Evolutionary conservation across 2,888 invertebrate species (phyloP), one percentile per base, ranked within the genome.

Genomic region (Ferrisia virgata): DNA sequence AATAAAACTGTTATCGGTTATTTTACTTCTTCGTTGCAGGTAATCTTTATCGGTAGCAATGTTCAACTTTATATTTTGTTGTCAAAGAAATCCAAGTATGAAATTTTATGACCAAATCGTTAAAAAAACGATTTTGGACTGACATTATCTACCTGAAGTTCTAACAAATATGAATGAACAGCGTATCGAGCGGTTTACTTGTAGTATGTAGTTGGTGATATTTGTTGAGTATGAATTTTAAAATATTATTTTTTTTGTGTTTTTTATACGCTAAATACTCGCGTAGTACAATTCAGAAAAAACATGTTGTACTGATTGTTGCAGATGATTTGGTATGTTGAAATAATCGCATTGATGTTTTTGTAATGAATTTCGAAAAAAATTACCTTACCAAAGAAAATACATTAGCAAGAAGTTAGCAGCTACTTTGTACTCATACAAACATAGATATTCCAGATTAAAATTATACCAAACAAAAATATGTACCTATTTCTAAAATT

Each of bases 271-370:
- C 8, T 9, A 76, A 76, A 36, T 33, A 22, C 28, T 76, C 72
- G 72, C 8, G 36, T 9, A 4, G 36, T 9, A 4, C 72, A 5
- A 11, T 28, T 28, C 64, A 76, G 72, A 76, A 76, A 36, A 76
- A 76, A 9, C 88, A 91, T 86, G 90, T 91, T 80, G 87, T 91
- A 36, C 88, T 91, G 78, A 91, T 91, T 76, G 87, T 91, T 86
- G 91, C 90, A 6, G 91, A 92, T 88, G 91, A 92, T 87, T 87
- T 92, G 89, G 91, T 91, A 88, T 89, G 89, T 85, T 47, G 33
- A 79, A 36, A 36, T 6, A 36, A 36, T n/a, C n/a, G n/a, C n/a
- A n/a, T 36, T 36, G 8, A 36, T 36, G 36, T 36, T 84, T 25
- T 86, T 18, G 87, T 88, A n/a, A n/a, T n/a, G n/a, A n/a, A n/a